A percentile compares a stretch with the other conserved stretches of the same genome.
Evolutionary conservation across 2,113 vertebrate genomes (phyloP).

Genomic region (Phodopus roborovskii): DNA sequence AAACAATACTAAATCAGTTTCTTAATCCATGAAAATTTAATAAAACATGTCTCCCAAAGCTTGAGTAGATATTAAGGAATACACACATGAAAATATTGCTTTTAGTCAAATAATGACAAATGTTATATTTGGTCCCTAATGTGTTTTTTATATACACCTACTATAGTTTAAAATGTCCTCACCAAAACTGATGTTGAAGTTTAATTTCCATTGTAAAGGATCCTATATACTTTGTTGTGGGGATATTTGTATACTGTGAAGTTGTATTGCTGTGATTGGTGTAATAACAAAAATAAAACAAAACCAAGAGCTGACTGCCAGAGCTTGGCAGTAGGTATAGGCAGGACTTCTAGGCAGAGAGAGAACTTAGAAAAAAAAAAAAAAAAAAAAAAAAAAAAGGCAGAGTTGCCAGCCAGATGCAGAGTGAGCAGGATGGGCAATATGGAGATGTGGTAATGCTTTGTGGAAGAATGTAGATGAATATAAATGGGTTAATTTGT

Average conservation of each 20-base stretch:
- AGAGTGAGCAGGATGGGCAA: not conserved
- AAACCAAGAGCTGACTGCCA: not conserved
- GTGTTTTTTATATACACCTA: not conserved
- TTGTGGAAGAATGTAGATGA: not conserved
- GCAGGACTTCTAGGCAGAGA: not conserved
- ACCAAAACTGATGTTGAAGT: not conserved
- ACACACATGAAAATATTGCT: not conserved
- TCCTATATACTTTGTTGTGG: not conserved
- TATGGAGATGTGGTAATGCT: not conserved
- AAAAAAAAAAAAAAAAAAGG: too few species aligned
- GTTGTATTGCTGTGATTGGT: not conserved
- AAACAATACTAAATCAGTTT: slow-evolving; percentile 13
- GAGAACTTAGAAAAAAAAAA: not conserved
- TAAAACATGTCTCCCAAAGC: not conserved
- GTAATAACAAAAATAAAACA: not conserved
- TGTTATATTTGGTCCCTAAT: not conserved
- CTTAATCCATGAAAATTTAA: not conserved
- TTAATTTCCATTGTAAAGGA: not conserved
- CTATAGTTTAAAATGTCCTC: not conserved
- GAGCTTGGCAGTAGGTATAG: not conserved
- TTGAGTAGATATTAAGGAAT: not conserved
- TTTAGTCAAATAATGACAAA: not conserved
- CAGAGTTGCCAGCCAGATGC: not conserved
- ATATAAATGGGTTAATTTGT: not conserved
- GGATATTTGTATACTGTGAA: not conserved